These are phyloP conservation scores for Microplitis demolitor DNA, from an alignment of 1,140 invertebrate genomes.

Conservation along the genomic window DNA sequence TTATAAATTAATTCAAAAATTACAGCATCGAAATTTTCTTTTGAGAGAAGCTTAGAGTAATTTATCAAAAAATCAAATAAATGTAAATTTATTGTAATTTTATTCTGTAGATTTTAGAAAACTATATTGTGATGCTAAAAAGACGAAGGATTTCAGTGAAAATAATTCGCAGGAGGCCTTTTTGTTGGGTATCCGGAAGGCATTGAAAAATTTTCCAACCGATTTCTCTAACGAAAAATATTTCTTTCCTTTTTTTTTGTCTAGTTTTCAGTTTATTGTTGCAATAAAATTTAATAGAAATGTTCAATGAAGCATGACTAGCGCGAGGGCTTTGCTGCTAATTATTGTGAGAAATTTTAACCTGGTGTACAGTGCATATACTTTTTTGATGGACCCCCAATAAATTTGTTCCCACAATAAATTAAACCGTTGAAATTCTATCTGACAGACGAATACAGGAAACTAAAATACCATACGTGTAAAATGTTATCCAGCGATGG, in stretches of 20 bases:
- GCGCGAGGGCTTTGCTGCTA: background rate
- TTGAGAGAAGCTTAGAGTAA: background rate
- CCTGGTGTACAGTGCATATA: background rate
- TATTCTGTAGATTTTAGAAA: background rate
- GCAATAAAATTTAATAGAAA: background rate
- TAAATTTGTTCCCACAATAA: constrained; percentile 23
- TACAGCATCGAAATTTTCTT: background rate
- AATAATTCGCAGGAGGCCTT: background rate
- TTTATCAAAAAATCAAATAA: background rate
- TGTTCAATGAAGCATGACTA: constrained; percentile 5
- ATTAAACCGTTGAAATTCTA: background rate
- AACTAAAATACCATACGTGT: background rate
- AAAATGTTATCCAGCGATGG: no score
- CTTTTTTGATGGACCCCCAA: background rate
- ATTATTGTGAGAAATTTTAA: constrained; percentile 29
- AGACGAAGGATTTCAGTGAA: background rate
- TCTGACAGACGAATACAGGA: background rate
- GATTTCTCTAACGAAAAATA: no score
- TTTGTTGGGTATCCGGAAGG: no score
- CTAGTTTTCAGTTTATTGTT: background rate
- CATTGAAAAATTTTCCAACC: no score
- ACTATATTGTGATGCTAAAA: background rate
- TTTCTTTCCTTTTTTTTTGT: no score
- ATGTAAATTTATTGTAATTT: background rate
- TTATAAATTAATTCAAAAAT: no score